Percentiles rank a stretch among this genome's conserved stretches.
These are phyloP conservation scores for Biston betularia DNA, from an alignment of 2,888 invertebrate species.

Conservation along the genomic window DNA sequence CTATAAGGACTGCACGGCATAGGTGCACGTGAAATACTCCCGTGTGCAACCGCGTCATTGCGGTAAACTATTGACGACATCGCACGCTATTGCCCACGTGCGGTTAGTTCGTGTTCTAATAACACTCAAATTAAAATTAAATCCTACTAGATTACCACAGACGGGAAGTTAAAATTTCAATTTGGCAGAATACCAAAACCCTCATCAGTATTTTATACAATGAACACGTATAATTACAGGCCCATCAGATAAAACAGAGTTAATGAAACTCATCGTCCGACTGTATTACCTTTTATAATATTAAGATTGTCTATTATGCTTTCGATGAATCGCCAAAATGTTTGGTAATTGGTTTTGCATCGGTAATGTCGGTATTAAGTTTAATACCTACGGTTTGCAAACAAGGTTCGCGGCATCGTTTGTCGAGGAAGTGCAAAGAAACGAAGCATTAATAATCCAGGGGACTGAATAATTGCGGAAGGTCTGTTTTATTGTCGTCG, in stretches of 20 bases:
- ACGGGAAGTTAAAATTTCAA: constrained; percentile 25
- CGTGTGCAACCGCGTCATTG: background rate
- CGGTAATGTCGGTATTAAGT: constrained; percentile 57
- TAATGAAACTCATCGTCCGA: constrained; percentile 43
- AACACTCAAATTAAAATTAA: constrained; percentile 17
- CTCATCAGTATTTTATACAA: constrained; percentile 27
- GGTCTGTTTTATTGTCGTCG: constrained; percentile 68
- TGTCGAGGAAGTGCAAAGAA: constrained; percentile 52
- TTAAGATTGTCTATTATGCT: constrained; percentile 56
- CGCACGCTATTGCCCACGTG: constrained; percentile 1
- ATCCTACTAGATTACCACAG: constrained; percentile 18
- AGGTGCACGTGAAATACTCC: constrained; percentile 1
- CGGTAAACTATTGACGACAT: constrained; percentile 6
- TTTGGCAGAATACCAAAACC: constrained; percentile 28
- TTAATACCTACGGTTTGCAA: constrained; percentile 48
- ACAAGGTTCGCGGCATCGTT: constrained; percentile 49
- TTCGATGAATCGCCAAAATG: constrained; percentile 51
- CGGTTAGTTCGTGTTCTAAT: background rate
- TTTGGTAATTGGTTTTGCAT: constrained; percentile 59
- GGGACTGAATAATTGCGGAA: constrained; percentile 58
- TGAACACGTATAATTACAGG: constrained; percentile 26
- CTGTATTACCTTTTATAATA: constrained; percentile 53
- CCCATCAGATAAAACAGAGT: constrained; percentile 28
- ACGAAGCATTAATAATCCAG: constrained; percentile 65
- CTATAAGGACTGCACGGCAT: background rate